Evolutionary conservation across 2,888 invertebrate genomes (phyloP).

Genomic region (Metacarcinus magister): DNA sequence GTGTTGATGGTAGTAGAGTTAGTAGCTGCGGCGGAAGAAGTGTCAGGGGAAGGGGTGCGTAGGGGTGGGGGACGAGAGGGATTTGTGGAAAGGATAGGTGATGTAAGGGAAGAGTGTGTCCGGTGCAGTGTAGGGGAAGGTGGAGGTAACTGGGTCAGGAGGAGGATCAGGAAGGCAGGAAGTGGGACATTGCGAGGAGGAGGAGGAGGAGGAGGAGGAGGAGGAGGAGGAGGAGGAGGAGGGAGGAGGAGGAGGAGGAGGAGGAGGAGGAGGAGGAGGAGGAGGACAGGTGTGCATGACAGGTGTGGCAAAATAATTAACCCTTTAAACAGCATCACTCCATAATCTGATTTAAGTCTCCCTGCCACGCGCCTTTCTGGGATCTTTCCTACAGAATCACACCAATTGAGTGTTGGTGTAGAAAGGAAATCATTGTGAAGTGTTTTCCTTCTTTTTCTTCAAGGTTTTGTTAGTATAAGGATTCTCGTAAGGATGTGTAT

Average conservation of each 20-base stretch:
- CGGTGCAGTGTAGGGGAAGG: neutral
- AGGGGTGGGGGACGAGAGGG: neutral
- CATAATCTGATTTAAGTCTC: slow-evolving; percentile 16
- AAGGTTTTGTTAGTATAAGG: neutral
- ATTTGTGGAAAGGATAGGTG: slow-evolving; percentile 1
- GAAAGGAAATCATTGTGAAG: neutral
- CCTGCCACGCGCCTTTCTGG: neutral
- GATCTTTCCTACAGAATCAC: neutral
- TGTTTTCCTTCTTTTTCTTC: neutral
- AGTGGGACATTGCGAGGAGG: neutral
- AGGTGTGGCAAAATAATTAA: slow-evolving; percentile 11
- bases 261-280: too few relatives aligned
- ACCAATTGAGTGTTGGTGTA: neutral
- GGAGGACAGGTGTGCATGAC: neutral
- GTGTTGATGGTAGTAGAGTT: slow-evolving; percentile 32
- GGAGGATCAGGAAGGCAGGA: neutral
- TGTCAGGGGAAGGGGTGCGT: neutral
- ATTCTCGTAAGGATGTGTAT: neutral
- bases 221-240: neutral
- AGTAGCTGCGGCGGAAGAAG: neutral
- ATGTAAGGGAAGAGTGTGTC: neutral
- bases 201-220: neutral
- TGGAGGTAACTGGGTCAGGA: neutral
- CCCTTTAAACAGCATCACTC: neutral
- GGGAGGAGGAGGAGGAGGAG: too few relatives aligned